Percentiles rank a stretch among this genome's conserved stretches.
phyloP scores from a whole-genome alignment of 1,140 invertebrate genomes.

The Atta cephalotes region DNA sequence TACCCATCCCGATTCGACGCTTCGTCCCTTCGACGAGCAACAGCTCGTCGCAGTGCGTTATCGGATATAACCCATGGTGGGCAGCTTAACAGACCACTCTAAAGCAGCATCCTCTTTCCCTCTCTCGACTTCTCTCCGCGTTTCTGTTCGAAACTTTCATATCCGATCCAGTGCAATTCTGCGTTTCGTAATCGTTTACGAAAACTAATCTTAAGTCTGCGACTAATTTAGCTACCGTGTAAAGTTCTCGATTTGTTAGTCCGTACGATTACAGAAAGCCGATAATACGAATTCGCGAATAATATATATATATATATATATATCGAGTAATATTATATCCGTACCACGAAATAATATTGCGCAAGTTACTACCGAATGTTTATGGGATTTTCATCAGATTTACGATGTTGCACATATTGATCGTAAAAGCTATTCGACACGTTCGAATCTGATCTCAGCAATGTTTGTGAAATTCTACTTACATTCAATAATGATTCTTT shows the following conservation, averaged over 20 bases:
- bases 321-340: background rate
- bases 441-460: background rate
- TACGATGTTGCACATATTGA: constrained; percentile 33
- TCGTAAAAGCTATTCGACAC: background rate
- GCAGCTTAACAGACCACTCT: constrained; percentile 76
- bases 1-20: constrained; percentile 79
- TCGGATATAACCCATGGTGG: constrained; percentile 78
- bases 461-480: background rate
- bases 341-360: constrained; percentile 31
- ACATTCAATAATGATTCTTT: background rate
- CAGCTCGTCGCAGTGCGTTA: constrained; percentile 76
- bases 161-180: background rate
- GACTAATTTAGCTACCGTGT: background rate
- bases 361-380: constrained; percentile 24
- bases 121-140: background rate
- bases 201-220: constrained; percentile 4
- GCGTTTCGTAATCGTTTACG: constrained; percentile 17
- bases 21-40: constrained; percentile 23
- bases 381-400: constrained; percentile 25
- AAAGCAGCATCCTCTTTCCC: constrained; percentile 31
- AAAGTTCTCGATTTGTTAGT: constrained; percentile 5
- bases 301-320: background rate
- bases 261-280: background rate
- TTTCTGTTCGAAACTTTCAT: constrained; percentile 12
- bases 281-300: background rate